Conservation (phyloP, 2,113 vertebrate species). For the Aythya baeri region DNA sequence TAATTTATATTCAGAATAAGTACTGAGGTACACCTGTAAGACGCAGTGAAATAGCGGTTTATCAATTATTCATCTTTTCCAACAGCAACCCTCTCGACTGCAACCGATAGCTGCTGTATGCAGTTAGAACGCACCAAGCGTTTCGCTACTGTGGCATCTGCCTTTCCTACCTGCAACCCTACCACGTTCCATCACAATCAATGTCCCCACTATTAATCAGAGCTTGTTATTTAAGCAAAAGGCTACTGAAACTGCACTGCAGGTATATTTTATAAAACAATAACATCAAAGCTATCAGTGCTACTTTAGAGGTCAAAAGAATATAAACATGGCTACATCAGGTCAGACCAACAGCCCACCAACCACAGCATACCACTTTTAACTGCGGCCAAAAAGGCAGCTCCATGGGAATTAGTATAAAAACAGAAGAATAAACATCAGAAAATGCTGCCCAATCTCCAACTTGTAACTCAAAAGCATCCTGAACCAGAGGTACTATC, state of each 20-base stretch:
- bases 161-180: background rate
- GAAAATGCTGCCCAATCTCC: background rate
- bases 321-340: background rate
- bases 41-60: background rate
- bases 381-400: background rate
- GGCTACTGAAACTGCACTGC: background rate
- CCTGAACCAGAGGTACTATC: background rate
- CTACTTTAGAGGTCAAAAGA: background rate
- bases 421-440: background rate
- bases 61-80: background rate
- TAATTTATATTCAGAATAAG: background rate
- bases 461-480: background rate
- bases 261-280: background rate
- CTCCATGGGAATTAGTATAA: background rate
- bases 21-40: background rate
- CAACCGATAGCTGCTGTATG: accelerated
- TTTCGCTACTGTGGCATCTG: background rate
- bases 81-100: background rate
- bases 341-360: background rate
- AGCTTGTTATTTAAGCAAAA: background rate
- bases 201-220: background rate
- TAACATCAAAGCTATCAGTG: background rate
- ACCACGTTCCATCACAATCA: background rate
- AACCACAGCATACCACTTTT: background rate
- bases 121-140: background rate